phyloP scores from a whole-genome alignment of 2,797 vertebrate genomes.

The Pipistrellus nathusii region DNA sequence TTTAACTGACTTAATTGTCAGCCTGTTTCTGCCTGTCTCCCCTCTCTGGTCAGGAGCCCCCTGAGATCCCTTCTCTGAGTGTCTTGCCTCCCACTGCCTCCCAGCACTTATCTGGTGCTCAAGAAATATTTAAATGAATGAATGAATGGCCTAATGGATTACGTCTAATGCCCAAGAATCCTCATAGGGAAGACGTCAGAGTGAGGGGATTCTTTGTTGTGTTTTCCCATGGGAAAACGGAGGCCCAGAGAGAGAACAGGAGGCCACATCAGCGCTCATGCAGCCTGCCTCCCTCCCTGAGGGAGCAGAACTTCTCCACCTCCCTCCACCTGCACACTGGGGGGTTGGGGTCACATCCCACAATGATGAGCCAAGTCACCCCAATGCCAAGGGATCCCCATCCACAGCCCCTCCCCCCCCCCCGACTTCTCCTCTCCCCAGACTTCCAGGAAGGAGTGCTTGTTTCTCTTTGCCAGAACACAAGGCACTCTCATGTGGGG shows the following conservation, averaged over 20 bases:
- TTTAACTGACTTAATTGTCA: neutral
- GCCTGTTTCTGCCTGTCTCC: neutral
- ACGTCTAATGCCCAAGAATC: neutral
- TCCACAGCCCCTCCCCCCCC: no score
- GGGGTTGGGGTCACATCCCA: neutral
- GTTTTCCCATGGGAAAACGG: neutral
- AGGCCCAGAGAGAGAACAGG: neutral
- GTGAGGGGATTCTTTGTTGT: neutral
- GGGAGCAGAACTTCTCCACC: neutral
- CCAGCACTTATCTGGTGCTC: neutral
- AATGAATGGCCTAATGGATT: neutral
- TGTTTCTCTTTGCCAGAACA: neutral
- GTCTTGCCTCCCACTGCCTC: neutral
- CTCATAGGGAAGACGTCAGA: neutral
- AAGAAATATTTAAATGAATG: neutral
- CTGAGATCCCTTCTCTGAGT: neutral
- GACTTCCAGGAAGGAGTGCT: neutral
- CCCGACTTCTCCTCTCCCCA: neutral
- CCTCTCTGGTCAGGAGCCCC: neutral
- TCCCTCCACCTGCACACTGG: accelerated
- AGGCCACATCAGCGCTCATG: neutral
- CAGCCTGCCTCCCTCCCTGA: no score
- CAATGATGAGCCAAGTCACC: neutral
- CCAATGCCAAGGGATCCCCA: neutral
- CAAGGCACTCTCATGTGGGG: neutral